Conservation (phyloP, 2,797 vertebrate species). For the Caiman crocodilus region DNA sequence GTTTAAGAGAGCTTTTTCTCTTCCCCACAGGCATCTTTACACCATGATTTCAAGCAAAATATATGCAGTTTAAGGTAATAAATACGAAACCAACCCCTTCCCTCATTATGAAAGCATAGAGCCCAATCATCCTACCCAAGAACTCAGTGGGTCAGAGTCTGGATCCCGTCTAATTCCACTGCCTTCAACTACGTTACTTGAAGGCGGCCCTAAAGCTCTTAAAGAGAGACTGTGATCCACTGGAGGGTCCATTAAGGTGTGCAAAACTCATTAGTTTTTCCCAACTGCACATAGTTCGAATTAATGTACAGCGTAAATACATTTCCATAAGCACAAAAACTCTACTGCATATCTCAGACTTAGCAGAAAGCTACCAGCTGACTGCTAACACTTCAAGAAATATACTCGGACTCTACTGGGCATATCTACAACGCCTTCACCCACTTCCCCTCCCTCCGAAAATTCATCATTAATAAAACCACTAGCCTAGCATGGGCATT, state of each 20-base stretch:
- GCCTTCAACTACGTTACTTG: neutral
- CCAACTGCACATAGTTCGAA: neutral
- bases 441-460: no score
- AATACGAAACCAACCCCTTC: neutral
- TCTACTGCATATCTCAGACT: neutral
- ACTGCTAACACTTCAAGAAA: neutral
- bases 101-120: neutral
- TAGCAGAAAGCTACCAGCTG: neutral
- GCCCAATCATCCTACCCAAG: neutral
- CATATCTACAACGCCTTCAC: neutral
- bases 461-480: neutral
- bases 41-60: neutral
- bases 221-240: neutral
- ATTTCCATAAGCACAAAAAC: neutral
- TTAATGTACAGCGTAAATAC: conserved; percentile 8
- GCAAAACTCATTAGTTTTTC: neutral
- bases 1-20: neutral
- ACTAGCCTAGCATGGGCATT: neutral
- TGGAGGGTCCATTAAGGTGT: conserved; percentile 27
- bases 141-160: no score
- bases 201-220: neutral
- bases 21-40: no score
- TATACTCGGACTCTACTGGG: neutral
- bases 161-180: neutral
- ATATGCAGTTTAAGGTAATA: neutral